Conservation (phyloP, 2,113 vertebrate species). For the Dendrocopos noguchii region DNA sequence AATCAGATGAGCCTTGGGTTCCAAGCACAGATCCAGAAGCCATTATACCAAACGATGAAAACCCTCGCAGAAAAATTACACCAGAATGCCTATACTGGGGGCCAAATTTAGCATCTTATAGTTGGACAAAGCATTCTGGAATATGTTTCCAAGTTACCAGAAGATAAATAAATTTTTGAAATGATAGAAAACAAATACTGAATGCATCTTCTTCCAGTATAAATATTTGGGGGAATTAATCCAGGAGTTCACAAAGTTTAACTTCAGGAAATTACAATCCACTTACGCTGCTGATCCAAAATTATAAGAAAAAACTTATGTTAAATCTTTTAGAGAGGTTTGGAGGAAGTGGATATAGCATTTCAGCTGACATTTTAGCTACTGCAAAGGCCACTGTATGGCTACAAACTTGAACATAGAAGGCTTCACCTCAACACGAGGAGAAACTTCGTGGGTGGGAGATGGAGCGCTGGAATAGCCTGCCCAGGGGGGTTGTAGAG, state of each 20-base stretch:
- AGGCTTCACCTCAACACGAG: too few species aligned
- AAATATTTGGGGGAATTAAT: background rate
- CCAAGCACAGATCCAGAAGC: background rate
- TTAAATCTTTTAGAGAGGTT: background rate
- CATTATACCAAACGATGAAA: slow-evolving; percentile 11
- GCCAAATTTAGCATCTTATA: background rate
- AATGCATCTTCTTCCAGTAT: background rate
- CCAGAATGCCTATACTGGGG: background rate
- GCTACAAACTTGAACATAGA: too few species aligned
- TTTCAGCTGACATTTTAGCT: background rate
- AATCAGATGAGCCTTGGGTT: background rate
- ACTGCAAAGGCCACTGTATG: background rate
- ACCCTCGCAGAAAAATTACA: background rate
- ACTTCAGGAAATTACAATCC: background rate
- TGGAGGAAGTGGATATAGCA: background rate
- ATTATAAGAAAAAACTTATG: background rate
- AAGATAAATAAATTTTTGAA: background rate
- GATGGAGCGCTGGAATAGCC: too few species aligned
- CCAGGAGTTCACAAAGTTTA: background rate
- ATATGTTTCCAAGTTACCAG: background rate
- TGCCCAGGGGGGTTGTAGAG: too few species aligned
- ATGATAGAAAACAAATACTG: background rate
- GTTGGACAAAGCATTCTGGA: background rate
- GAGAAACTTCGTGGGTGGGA: too few species aligned
- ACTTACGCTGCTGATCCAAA: background rate